phyloP scores from a whole-genome alignment of 1,140 invertebrate genomes.

The Megalopta genalis region DNA sequence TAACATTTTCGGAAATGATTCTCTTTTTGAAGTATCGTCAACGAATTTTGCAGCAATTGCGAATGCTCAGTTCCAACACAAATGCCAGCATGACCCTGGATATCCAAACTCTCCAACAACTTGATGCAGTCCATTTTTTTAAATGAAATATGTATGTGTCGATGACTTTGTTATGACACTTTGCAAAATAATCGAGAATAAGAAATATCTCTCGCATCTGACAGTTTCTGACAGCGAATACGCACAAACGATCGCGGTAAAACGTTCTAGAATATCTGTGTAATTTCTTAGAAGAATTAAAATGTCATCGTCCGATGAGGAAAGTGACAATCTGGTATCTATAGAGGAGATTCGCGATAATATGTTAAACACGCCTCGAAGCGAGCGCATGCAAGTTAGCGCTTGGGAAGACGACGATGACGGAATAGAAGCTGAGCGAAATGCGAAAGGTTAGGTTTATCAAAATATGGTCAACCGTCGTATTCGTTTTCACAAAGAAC shows the following conservation, averaged over 20 bases:
- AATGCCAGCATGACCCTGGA: constrained; percentile 81
- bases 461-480: neutral
- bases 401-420: constrained; percentile 81
- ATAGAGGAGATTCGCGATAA: constrained; percentile 73
- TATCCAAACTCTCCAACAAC: constrained; percentile 73
- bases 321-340: constrained; percentile 72
- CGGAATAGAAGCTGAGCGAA: constrained; percentile 77
- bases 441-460: constrained; percentile 78
- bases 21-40: constrained; percentile 86
- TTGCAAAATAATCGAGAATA: constrained; percentile 23
- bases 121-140: constrained; percentile 69
- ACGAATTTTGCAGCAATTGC: constrained; percentile 84
- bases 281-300: neutral
- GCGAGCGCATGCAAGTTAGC: constrained; percentile 78
- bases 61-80: constrained; percentile 84
- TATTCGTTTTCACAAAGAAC: neutral
- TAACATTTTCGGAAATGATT: constrained; percentile 87
- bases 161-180: neutral
- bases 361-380: constrained; percentile 66
- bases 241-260: too few relatives aligned
- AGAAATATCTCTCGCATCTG: too few relatives aligned
- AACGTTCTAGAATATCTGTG: too few relatives aligned
- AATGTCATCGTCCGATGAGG: constrained; percentile 71
- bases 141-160: too few relatives aligned
- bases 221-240: too few relatives aligned